phyloP scores from a whole-genome alignment of 2,888 invertebrate genomes.

The Noctuana brunneofusca region DNA sequence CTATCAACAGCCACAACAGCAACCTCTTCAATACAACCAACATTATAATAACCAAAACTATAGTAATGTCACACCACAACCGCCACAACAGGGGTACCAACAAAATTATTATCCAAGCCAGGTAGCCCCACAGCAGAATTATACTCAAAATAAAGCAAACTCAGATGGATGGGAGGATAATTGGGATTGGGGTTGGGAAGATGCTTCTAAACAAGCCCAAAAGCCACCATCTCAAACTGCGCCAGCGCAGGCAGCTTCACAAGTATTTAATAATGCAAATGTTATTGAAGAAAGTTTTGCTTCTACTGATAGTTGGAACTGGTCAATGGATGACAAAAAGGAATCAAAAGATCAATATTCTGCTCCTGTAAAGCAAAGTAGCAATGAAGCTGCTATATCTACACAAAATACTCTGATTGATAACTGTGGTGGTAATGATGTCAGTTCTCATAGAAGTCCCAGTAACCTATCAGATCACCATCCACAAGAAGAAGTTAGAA shows the following conservation, averaged over 20 bases:
- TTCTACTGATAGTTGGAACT: constrained; percentile 84
- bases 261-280: constrained; percentile 69
- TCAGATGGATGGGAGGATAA: constrained; percentile 72
- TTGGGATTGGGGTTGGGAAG: constrained; percentile 86
- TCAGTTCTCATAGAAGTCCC: constrained; percentile 43
- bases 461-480: constrained; percentile 45
- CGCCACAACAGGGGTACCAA: constrained; percentile 58
- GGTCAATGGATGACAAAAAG: constrained; percentile 81
- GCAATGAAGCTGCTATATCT: constrained; percentile 43
- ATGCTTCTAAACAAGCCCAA: constrained; percentile 69
- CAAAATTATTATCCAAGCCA: constrained; percentile 64
- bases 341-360: constrained; percentile 45
- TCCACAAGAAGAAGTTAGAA: constrained; percentile 59
- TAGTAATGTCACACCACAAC: no score
- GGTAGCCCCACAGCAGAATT: constrained; percentile 52
- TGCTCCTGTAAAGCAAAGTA: constrained; percentile 43
- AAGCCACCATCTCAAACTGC: constrained; percentile 47
- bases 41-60: constrained; percentile 59
- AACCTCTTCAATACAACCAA: constrained; percentile 58
- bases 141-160: constrained; percentile 52
- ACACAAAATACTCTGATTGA: constrained; percentile 45
- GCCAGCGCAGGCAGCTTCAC: constrained; percentile 40
- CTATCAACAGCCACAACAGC: constrained; percentile 50
- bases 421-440: constrained; percentile 47
- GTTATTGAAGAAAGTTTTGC: constrained; percentile 83